Evolutionary conservation across 2,113 vertebrate genomes (phyloP), one percentile per base, ranked within the genome.

Genomic region (Ceratotherium simum): DNA sequence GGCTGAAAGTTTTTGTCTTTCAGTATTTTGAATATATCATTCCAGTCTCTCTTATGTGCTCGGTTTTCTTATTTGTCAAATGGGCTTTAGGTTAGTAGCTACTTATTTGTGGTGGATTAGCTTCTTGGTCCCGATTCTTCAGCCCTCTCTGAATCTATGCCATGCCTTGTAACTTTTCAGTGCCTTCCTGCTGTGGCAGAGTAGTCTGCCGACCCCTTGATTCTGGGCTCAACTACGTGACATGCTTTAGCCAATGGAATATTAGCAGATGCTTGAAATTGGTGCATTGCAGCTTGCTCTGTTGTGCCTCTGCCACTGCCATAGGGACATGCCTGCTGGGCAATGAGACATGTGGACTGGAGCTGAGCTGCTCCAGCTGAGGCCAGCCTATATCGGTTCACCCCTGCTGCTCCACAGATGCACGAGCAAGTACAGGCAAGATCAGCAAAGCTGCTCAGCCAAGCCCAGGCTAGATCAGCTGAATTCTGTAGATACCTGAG

Each of bases 101-200:
- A 82, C 27, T 70, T 94, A 54, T 54, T 72, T 64, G 64, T 58
- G 21, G 9, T 36, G 54, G 54, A 90, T 73, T 83, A 36, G 9
- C 5, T 27, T 46, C 42, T 60, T 2, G 21, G 33, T 42, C 10
- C 23, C 1, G 48, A 39, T 80, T 79, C 69, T 75, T 51, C 65
- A 64, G 64, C 16, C 42, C 46, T 79, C 70, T 9, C 23, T 31
- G 46, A 95, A 86, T 62, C 21, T 25, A 33, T 39, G 16, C 10
- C 62, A 29, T 89, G 58, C 33, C 51, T 84, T 97, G 48, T 25
- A 69, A 91, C 33, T 91, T 92, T 79, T 33, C 69, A 79, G 70
- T 67, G n/a, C 51, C 17, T n/a, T 76, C 39, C 25, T 23, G 20
- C 31, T 72, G 10, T 2, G 58, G 21, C 27, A 17, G 18, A n/a